Evolutionary conservation across 2,113 vertebrate species (phyloP), one percentile per base, ranked within the genome.

Genomic region (Mus spicilegus): DNA sequence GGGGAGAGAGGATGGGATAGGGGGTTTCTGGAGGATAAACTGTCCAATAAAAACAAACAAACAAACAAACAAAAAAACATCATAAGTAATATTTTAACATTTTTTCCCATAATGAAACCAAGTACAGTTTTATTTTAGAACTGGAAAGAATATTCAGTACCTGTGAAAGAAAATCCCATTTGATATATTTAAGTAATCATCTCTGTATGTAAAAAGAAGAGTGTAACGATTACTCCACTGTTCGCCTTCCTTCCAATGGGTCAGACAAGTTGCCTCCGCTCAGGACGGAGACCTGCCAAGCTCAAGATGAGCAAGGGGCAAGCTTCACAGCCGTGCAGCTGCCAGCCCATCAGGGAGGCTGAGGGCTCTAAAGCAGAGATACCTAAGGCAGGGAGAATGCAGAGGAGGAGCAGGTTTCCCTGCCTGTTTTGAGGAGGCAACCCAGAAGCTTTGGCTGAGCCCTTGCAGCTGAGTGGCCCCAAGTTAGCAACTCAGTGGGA

Each of bases 181-280:
- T 90, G 96, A 94, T 97, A 93, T 94, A 98, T 87, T 95, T 96
- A 96, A 97, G 97, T 96, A 96, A 97, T 96, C 92, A 94, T 85
- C 96, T 96, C 94, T 97, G 92, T 78, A 42, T 78, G 97, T 98
- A 97, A 96, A 97, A 96, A 97, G 93, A 96, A 95, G 96, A 97
- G 91, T 88, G 95, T 87, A 96, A 91, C 73, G 96, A 95, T 95
- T 87, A 88, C 97, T 96, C 97, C 13, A 19, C 56, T 81, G 89
- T 77, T 94, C 70, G 42, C 96, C 93, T 78, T 77, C 80, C 89
- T 96, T 24, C 75, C 49, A 77, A 36, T 2, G 75, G 80, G 76
- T 14, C 13, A 16, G 80, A 19, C 11, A 7, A 11, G 88, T 73
- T 26, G 84, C 82, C 95, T 70, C 89, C 69, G 6, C 58, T 42